These are phyloP conservation scores for Apis cerana DNA, from an alignment of 1,140 invertebrate genomes.

Conservation along the genomic window DNA sequence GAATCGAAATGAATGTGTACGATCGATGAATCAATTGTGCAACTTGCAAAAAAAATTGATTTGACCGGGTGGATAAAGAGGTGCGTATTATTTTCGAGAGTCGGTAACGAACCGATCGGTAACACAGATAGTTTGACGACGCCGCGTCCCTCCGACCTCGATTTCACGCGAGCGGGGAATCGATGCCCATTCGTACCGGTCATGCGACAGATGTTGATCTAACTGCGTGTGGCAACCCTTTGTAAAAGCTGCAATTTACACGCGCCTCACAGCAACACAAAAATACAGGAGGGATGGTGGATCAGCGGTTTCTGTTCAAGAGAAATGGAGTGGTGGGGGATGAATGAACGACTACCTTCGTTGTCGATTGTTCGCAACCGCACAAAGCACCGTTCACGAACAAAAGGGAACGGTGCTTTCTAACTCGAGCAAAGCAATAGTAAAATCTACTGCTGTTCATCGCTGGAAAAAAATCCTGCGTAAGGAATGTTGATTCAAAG, in stretches of 20 bases:
- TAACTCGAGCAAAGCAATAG: not conserved
- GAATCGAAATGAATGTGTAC: constrained; percentile 26
- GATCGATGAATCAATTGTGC: constrained; percentile 39
- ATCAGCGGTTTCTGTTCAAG: constrained; percentile 27
- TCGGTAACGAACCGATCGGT: constrained; percentile 2
- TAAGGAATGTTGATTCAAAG: too few relatives aligned
- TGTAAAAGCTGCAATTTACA: constrained; percentile 61
- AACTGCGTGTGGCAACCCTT: constrained; percentile 53
- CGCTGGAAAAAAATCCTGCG: too few relatives aligned
- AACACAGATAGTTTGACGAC: constrained; percentile 1
- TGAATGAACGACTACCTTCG: constrained; percentile 2
- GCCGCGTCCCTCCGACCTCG: constrained; percentile 55
- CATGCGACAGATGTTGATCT: constrained; percentile 63
- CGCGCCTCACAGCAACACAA: constrained; percentile 51
- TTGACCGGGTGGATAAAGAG: constrained; percentile 23
- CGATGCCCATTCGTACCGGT: constrained; percentile 43
- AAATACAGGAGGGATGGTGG: constrained; percentile 44
- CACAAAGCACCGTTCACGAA: constrained; percentile 45
- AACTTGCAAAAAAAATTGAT: constrained; percentile 28
- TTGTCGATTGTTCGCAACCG: constrained; percentile 54
- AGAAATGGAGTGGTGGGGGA: not conserved
- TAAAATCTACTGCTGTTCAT: not conserved
- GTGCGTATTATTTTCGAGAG: constrained; percentile 27
- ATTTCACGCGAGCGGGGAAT: constrained; percentile 47
- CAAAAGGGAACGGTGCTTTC: constrained; percentile 13